These are phyloP conservation scores for Ceratoteleas bidentatus DNA, from an alignment of 1,140 invertebrate genomes.

Conservation along the genomic window DNA sequence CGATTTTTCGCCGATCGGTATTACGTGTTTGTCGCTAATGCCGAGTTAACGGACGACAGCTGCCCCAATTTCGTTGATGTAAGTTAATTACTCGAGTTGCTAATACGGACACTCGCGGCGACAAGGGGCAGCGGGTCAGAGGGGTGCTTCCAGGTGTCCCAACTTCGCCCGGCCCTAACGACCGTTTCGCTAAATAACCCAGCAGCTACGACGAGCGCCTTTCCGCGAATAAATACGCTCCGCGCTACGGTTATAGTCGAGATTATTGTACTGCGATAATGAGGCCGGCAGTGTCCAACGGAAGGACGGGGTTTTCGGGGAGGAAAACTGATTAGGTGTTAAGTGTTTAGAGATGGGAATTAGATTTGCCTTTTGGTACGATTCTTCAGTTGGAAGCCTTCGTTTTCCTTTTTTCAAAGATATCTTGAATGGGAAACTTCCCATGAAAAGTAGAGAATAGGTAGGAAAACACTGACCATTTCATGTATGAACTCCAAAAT, in stretches of 20 bases:
- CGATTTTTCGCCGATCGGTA: background rate
- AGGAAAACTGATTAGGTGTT: too few species aligned
- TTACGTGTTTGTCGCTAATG: slow-evolving; percentile 17
- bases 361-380: background rate
- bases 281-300: background rate
- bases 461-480: too few species aligned
- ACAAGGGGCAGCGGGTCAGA: slow-evolving; percentile 3
- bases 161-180: slow-evolving; percentile 16
- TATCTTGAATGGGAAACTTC: too few species aligned
- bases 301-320: too few species aligned
- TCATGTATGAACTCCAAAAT: too few species aligned
- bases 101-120: slow-evolving; percentile 13
- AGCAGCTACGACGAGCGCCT: background rate
- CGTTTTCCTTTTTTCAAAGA: too few species aligned
- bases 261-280: background rate
- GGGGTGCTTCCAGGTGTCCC: slow-evolving; percentile 12
- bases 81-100: slow-evolving; percentile 38
- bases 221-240: background rate
- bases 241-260: background rate
- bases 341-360: background rate
- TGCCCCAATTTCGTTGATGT: slow-evolving; percentile 37
- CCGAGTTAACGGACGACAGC: slow-evolving; percentile 14
- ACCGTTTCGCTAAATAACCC: slow-evolving; percentile 20
- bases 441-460: too few species aligned
- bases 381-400: too few species aligned